Conservation (phyloP, 2,797 vertebrate genomes). For the Cirrhinus molitorella region DNA sequence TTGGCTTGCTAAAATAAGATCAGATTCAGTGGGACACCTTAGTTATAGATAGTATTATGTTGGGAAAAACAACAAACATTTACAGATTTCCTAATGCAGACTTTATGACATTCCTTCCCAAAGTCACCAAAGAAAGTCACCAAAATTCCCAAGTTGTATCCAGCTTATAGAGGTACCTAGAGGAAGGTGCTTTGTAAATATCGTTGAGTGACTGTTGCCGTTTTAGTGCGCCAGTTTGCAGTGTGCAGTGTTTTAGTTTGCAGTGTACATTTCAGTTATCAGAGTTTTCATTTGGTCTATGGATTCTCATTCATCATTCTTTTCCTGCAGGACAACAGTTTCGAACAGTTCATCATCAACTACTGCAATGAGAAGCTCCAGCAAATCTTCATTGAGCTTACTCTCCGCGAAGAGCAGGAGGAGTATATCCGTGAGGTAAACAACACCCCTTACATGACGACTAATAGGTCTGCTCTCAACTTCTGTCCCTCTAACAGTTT, state of each 20-base stretch:
- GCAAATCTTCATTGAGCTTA: slow-evolving; percentile 99
- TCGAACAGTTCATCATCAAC: slow-evolving; percentile 99
- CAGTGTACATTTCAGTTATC: slow-evolving; percentile 26
- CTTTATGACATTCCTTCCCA: not conserved
- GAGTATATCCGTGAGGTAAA: slow-evolving; percentile 95
- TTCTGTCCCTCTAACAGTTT: not conserved
- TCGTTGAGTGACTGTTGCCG: not conserved
- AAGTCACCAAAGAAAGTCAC: not conserved
- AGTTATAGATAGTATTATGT: not conserved
- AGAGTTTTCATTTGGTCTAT: not conserved
- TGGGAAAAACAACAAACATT: not conserved
- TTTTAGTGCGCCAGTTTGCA: slow-evolving; percentile 33
- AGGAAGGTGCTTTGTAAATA: not conserved
- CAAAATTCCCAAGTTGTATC: not conserved
- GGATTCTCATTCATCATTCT: slow-evolving; percentile 9
- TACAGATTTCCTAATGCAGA: not conserved
- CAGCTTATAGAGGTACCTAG: not conserved
- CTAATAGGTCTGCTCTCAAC: not conserved
- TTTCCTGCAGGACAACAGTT: slow-evolving; percentile 92
- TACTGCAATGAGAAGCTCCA: slow-evolving; percentile 99
- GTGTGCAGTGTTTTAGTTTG: slow-evolving; percentile 38
- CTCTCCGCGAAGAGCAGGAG: slow-evolving; percentile 96
- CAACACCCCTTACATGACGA: not conserved
- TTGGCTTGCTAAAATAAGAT: not conserved
- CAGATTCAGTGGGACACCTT: not conserved